Base-by-base conservation (phyloP, 2,888 invertebrate species). In the Candidula unifasciata region DNA sequence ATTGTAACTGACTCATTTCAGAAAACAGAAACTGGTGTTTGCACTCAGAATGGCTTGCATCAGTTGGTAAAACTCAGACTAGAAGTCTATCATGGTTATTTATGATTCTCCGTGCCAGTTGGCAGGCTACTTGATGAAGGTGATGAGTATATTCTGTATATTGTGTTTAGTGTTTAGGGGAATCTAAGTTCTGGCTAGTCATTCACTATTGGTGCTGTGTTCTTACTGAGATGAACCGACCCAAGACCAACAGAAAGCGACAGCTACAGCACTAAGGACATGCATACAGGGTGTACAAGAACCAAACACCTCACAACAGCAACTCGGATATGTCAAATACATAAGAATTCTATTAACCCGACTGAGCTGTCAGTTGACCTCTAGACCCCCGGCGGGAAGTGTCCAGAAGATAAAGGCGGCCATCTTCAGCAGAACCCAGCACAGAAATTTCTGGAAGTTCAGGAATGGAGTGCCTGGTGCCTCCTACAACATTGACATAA, bases 391-490 rank as follows among this genome's bases (percentile, higher is more conserved):
- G 60, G 2, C 84, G 64, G 64, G 80, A 52, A 68, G 81, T 52
- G 44, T 81, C 52, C 16, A 76, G 76, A 52, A 84, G 74, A 35
- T 73, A 74, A 6, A 84, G 68, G 18, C 68, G 73, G 8, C 84
- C 84, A 57, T 84, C 84, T 35, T 80, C 80, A n/a, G 10, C 10
- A 3, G 84, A 81, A 30, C 77, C 77, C 54, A 81, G 1, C 16
- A 84, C 84, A 27, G 84, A 84, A 3, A 84, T 84, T 76, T 84
- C 80, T 33, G 84, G 84, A n/a, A 84, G 80, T 64, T 84, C 84
- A 18, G 84, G 84, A 33, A 84, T 84, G 37, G 84, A 84, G 60
- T 76, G 76, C 18, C 84, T 71, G 27, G 71, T 66, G 13, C 69
- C 80, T 74, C 84, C 84, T 84, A 44, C 16, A 37, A 44, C 30